phyloP scores from a whole-genome alignment of 2,888 invertebrate genomes.

The Pandemis corylana region DNA sequence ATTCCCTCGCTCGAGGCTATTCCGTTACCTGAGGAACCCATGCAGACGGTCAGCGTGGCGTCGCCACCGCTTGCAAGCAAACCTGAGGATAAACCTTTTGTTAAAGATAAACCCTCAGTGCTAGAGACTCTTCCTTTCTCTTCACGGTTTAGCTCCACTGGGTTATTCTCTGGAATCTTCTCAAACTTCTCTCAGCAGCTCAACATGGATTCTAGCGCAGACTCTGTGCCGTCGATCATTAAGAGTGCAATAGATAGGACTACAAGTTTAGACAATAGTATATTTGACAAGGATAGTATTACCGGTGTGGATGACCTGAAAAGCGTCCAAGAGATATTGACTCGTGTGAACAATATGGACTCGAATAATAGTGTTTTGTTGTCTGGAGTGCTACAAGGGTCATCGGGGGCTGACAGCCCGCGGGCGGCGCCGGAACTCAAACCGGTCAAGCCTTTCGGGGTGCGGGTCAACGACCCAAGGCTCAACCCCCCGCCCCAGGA shows the following conservation, averaged over 20 bases:
- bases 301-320: conserved; percentile 75
- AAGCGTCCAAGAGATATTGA: conserved; percentile 80
- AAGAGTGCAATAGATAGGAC: conserved; percentile 83
- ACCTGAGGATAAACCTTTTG: conserved; percentile 51
- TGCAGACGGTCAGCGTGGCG: conserved; percentile 50
- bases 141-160: conserved; percentile 72
- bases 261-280: conserved; percentile 76
- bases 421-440: conserved; percentile 53
- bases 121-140: conserved; percentile 70
- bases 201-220: conserved; percentile 68
- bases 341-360: conserved; percentile 82
- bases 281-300: conserved; percentile 73
- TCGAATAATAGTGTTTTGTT: conserved; percentile 80
- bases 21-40: conserved; percentile 43
- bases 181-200: conserved; percentile 72
- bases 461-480: conserved; percentile 68
- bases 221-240: conserved; percentile 78
- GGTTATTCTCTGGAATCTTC: conserved; percentile 78
- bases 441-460: conserved; percentile 46
- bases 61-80: conserved; percentile 42
- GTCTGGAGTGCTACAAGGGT: conserved; percentile 75
- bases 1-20: conserved; percentile 44
- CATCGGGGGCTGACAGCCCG: conserved; percentile 57
- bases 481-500: conserved; percentile 78
- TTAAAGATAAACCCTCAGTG: conserved; percentile 62